Conservation (phyloP, 2,797 vertebrate genomes). For the Gephyroberyx darwinii region DNA sequence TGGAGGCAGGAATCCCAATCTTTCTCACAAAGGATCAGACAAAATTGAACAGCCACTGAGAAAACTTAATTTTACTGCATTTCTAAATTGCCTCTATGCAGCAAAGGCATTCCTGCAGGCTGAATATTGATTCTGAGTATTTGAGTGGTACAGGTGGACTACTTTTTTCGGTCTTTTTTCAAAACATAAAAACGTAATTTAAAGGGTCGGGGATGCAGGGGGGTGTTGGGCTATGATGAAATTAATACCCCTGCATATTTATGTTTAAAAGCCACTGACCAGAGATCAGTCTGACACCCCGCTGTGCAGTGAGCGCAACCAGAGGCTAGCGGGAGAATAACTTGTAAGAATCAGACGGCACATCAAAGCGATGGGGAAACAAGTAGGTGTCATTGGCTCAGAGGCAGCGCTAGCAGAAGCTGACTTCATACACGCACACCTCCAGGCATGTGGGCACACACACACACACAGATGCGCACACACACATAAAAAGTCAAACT, state of each 20-base stretch:
- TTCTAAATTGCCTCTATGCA: background rate
- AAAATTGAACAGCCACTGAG: background rate
- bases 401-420: conserved; percentile 52
- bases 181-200: conserved; percentile 40
- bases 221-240: too few relatives aligned
- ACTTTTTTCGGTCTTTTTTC: background rate
- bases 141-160: too few relatives aligned
- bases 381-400: conserved; percentile 59
- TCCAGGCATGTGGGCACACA: background rate
- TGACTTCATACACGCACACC: conserved; percentile 15
- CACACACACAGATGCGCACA: conserved; percentile 7
- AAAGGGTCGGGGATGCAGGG: conserved; percentile 10
- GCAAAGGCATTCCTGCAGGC: background rate
- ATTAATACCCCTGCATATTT: conserved; percentile 29
- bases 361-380: conserved; percentile 60
- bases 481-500: conserved; percentile 24
- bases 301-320: conserved; percentile 29
- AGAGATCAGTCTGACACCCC: conserved; percentile 29
- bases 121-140: background rate
- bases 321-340: conserved; percentile 26
- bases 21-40: conserved; percentile 26
- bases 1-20: conserved; percentile 27
- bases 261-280: conserved; percentile 53
- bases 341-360: conserved; percentile 44
- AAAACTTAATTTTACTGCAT: conserved; percentile 15